These are phyloP conservation scores for Clarias fuscus DNA, from an alignment of 2,797 vertebrate species.

Conservation along the genomic window DNA sequence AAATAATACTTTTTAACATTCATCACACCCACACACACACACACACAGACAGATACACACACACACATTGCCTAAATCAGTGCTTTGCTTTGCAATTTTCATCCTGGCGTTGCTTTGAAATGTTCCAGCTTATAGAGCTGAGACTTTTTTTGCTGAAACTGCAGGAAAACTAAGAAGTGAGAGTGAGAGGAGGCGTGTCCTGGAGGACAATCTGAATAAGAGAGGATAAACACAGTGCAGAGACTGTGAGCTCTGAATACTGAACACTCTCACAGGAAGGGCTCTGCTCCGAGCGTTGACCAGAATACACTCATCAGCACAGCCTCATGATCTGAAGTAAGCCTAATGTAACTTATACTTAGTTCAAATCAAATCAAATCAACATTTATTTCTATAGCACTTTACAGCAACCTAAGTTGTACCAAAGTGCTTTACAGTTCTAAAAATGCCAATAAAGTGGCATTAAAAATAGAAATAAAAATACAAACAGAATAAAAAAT, in stretches of 20 bases:
- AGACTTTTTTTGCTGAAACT: background rate
- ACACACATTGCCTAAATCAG: background rate
- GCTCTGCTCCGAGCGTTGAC: background rate
- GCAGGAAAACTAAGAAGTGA: background rate
- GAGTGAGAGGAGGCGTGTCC: no score
- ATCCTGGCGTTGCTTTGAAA: background rate
- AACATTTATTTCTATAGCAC: no score
- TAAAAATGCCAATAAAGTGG: no score
- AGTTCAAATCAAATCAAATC: background rate
- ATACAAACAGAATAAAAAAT: no score
- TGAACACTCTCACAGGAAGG: background rate
- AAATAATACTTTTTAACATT: background rate
- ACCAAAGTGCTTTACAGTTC: no score
- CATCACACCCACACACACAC: background rate
- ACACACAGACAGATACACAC: background rate
- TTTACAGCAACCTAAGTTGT: no score
- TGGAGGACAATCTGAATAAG: background rate
- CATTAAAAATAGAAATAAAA: no score
- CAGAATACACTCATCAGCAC: no score
- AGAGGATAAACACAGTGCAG: background rate
- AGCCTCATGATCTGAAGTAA: background rate
- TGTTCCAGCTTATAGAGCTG: background rate
- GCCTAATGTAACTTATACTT: background rate
- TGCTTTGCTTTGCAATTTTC: background rate
- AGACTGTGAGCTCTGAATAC: background rate